Evolutionary conservation across 2,888 invertebrate species (phyloP).

Genomic region (Andrena chrysosceles): DNA sequence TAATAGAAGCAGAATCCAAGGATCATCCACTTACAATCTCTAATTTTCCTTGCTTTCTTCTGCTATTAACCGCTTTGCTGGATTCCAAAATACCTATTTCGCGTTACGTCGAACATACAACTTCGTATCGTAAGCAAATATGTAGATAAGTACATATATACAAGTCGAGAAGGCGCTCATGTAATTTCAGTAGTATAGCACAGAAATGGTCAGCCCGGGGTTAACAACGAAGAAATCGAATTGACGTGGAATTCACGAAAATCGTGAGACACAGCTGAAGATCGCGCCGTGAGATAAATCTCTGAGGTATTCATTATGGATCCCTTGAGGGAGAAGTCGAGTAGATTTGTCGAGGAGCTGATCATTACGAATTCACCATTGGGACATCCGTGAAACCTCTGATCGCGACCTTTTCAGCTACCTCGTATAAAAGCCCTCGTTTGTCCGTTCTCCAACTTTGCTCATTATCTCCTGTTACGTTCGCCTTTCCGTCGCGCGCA

Average conservation of each 20-base stretch:
- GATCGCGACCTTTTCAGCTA: neutral
- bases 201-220: neutral
- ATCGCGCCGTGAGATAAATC: too few relatives aligned
- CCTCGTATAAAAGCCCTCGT: conserved; percentile 4
- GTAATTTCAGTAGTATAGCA: conserved; percentile 10
- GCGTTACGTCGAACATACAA: too few relatives aligned
- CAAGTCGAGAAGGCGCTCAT: too few relatives aligned
- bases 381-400: conserved; percentile 7
- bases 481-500: neutral
- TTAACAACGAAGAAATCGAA: neutral
- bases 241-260: neutral
- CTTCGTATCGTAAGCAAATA: too few relatives aligned
- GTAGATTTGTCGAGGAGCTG: conserved; percentile 1
- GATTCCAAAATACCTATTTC: neutral
- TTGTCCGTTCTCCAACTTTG: conserved; percentile 31
- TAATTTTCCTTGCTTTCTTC: too few relatives aligned
- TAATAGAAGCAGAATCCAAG: neutral
- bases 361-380: conserved; percentile 29
- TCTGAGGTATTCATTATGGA: neutral
- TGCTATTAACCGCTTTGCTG: too few relatives aligned
- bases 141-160: too few relatives aligned
- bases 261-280: too few relatives aligned
- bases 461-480: conserved; percentile 21
- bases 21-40: neutral
- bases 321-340: neutral